phyloP scores from a whole-genome alignment of 2,888 invertebrate genomes.

The Uloborus plumipes region DNA sequence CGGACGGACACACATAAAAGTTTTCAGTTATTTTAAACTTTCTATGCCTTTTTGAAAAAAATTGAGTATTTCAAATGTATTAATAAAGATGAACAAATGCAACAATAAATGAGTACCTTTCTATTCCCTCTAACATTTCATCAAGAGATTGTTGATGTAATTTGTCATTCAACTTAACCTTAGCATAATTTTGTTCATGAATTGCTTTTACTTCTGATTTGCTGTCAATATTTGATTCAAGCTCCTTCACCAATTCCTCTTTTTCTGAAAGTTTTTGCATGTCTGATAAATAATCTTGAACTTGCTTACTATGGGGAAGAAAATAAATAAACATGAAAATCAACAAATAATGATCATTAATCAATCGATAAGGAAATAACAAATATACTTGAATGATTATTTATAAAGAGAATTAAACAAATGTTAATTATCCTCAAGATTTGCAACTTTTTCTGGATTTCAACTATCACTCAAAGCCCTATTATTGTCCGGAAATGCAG shows the following conservation, averaged over 20 bases:
- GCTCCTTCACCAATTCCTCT: background rate
- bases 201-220: background rate
- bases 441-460: too few species aligned
- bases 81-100: too few species aligned
- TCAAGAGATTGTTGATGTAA: background rate
- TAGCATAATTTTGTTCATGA: slow-evolving; percentile 6
- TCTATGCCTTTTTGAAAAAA: too few species aligned
- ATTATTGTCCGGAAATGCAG: too few species aligned
- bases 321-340: background rate
- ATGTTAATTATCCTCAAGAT: too few species aligned
- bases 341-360: background rate
- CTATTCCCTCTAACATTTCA: background rate
- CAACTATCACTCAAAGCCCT: too few species aligned
- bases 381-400: too few species aligned
- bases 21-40: too few species aligned
- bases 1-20: too few species aligned
- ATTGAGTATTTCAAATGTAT: too few species aligned
- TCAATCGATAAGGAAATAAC: background rate
- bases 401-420: too few species aligned
- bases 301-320: background rate
- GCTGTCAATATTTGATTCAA: background rate
- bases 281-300: background rate
- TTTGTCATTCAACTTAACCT: background rate
- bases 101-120: slow-evolving; percentile 3
- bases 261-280: slow-evolving; percentile 1